These are phyloP conservation scores for Chaetorhynchus papuensis DNA, from an alignment of 2,113 vertebrate species.

Conservation along the genomic window DNA sequence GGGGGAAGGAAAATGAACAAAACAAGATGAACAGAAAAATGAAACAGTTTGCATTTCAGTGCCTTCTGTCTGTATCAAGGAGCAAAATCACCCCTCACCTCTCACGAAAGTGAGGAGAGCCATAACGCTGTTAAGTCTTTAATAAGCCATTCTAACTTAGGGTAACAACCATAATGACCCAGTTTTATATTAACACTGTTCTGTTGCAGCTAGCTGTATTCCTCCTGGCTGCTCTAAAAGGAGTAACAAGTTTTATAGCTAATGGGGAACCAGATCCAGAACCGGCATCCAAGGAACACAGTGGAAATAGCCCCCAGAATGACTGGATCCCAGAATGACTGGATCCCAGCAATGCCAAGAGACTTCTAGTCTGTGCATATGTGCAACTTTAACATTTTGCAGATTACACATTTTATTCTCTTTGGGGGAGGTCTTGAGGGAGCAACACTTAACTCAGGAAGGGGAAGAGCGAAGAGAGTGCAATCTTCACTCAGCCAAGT, in stretches of 20 bases:
- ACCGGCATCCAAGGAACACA: neutral
- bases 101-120: neutral
- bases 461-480: neutral
- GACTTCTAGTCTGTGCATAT: neutral
- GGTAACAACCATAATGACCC: neutral
- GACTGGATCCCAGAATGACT: neutral
- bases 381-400: neutral
- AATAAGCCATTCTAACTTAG: neutral
- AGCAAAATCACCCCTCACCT: neutral
- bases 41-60: slow-evolving; percentile 42
- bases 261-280: neutral
- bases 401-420: neutral
- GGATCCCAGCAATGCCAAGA: neutral
- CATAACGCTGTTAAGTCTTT: neutral
- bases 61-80: neutral
- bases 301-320: neutral
- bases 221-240: neutral
- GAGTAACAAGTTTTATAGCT: neutral
- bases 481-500: neutral
- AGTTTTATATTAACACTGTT: neutral
- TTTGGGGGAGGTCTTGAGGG: neutral
- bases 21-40: slow-evolving; percentile 30
- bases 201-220: neutral
- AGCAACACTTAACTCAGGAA: neutral
- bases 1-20: neutral